Conservation (phyloP, 1,140 invertebrate genomes). For the Diplogasteroides magnus region DNA sequence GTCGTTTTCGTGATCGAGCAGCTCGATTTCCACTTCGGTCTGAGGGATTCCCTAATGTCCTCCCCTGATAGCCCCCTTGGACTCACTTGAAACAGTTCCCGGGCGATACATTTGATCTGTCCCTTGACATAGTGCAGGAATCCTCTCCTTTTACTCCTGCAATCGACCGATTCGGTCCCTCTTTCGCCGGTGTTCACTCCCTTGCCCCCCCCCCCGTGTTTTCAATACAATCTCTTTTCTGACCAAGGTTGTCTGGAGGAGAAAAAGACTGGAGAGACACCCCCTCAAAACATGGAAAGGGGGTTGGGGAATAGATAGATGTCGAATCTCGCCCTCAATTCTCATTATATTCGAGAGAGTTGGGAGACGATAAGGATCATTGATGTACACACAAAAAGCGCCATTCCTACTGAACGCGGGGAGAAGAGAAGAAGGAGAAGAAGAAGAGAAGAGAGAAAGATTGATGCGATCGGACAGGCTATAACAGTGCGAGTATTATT, state of each 20-base stretch:
- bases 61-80: too few species aligned
- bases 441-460: too few species aligned
- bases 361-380: too few species aligned
- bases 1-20: constrained; percentile 65
- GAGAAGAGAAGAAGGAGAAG: neutral
- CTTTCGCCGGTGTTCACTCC: neutral
- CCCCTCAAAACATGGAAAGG: neutral
- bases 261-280: neutral
- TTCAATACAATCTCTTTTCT: too few species aligned
- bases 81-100: constrained; percentile 80
- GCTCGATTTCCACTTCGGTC: constrained; percentile 81
- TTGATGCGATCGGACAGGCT: too few species aligned
- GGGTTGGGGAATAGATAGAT: neutral
- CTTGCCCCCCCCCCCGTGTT: neutral
- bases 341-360: too few species aligned
- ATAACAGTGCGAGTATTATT: too few species aligned
- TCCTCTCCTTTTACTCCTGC: constrained; percentile 77
- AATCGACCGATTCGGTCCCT: constrained; percentile 17
- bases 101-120: constrained; percentile 80
- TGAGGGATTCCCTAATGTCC: neutral
- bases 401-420: neutral
- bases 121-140: constrained; percentile 95
- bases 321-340: too few species aligned
- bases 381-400: too few species aligned
- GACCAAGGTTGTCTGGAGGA: neutral